phyloP scores from a whole-genome alignment of 2,888 invertebrate species.

The Anorthoa munda region DNA sequence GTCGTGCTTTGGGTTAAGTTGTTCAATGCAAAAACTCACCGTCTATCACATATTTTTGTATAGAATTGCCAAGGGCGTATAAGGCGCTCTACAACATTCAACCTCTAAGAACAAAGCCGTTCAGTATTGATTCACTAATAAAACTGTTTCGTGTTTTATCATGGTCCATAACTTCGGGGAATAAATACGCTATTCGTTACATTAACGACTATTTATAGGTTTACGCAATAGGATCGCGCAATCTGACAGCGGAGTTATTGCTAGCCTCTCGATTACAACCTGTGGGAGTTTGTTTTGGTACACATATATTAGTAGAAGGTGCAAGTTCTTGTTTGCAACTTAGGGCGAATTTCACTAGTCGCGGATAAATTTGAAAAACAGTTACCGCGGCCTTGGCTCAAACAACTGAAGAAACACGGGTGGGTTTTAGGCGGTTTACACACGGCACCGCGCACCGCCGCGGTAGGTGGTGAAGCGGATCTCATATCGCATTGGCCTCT shows the following conservation, averaged over 20 bases:
- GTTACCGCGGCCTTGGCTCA: no score
- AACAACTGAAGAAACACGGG: no score
- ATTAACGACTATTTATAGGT: conserved; percentile 78
- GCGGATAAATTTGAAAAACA: no score
- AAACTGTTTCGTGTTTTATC: conserved; percentile 81
- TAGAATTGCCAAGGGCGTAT: neutral
- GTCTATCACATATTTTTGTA: neutral
- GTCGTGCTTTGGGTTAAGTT: no score
- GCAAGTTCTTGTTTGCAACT: neutral
- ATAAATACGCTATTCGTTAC: conserved; percentile 82
- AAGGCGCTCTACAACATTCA: conserved; percentile 5
- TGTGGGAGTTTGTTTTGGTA: conserved; percentile 32
- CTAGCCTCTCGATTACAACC: conserved; percentile 43
- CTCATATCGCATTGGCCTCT: no score
- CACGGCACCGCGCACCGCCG: no score
- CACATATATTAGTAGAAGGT: neutral
- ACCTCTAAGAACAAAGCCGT: conserved; percentile 22
- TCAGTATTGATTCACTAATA: conserved; percentile 82
- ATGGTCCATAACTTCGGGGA: conserved; percentile 82
- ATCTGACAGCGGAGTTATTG: conserved; percentile 42
- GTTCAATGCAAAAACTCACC: no score
- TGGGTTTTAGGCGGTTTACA: no score
- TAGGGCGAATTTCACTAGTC: neutral
- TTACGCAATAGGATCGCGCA: conserved; percentile 46
- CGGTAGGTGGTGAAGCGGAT: no score